These are phyloP conservation scores for Oncorhynchus gorbuscha DNA, from an alignment of 2,113 vertebrate genomes.

Conservation along the genomic window DNA sequence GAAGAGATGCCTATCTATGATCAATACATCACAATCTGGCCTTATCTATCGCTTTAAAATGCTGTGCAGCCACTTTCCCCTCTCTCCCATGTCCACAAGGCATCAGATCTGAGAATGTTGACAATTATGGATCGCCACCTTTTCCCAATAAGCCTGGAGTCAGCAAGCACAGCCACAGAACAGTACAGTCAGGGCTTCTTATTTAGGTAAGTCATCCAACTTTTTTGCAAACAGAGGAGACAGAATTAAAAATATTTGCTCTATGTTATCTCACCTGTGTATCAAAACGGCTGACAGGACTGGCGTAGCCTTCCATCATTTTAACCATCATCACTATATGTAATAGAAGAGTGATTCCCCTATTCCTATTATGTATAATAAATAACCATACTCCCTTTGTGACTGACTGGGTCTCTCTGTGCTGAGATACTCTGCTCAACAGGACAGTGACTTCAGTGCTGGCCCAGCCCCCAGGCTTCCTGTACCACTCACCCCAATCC, in stretches of 20 bases:
- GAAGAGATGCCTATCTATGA: conserved; percentile 66
- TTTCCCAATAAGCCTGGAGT: conserved; percentile 50
- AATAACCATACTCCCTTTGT: neutral
- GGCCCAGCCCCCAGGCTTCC: conserved; percentile 39
- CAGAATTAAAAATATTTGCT: neutral
- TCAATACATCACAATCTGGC: conserved; percentile 68
- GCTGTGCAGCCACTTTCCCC: conserved; percentile 57
- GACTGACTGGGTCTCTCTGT: conserved; percentile 25
- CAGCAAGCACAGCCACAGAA: conserved; percentile 22
- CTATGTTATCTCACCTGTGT: neutral
- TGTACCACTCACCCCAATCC: neutral
- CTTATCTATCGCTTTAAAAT: conserved; percentile 63
- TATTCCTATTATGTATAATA: no score
- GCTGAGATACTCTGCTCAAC: conserved; percentile 35
- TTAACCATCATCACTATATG: neutral
- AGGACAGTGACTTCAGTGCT: conserved; percentile 39
- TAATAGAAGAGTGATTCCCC: neutral
- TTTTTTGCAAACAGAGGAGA: conserved; percentile 8
- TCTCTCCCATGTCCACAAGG: conserved; percentile 47
- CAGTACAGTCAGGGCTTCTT: conserved; percentile 3
- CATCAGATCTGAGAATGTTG: conserved; percentile 44
- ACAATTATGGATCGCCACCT: conserved; percentile 58
- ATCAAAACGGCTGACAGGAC: neutral
- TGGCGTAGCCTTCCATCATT: neutral
- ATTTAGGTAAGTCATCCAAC: conserved; percentile 33